Evolutionary conservation across 2,888 invertebrate species (phyloP).

Genomic region (Macropis europaea): DNA sequence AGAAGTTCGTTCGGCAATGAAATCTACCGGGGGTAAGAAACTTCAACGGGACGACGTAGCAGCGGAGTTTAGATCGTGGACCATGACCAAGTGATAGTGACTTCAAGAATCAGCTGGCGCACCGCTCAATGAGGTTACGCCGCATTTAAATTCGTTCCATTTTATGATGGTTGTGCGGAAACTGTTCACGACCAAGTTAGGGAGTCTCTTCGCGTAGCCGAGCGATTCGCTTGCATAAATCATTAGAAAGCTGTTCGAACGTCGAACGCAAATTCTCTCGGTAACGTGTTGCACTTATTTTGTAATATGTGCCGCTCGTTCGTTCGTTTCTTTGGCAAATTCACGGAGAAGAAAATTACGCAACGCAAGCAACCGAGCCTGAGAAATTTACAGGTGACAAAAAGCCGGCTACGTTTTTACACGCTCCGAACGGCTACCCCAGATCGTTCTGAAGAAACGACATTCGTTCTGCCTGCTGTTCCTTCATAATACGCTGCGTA

Average conservation of each 20-base stretch:
- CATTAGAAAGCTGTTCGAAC: conserved; percentile 48
- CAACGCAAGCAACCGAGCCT: conserved; percentile 27
- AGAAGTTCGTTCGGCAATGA: not conserved
- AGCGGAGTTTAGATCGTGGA: conserved; percentile 40
- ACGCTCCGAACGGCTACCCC: conserved; percentile 1
- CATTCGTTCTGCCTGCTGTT: not conserved
- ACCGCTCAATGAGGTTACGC: conserved; percentile 34
- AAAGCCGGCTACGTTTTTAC: conserved; percentile 20
- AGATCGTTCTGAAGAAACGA: not conserved
- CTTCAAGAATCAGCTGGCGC: conserved; percentile 45
- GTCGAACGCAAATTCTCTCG: conserved; percentile 7
- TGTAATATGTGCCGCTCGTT: conserved; percentile 29
- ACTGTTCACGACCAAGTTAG: conserved; percentile 5
- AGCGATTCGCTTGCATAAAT: conserved; percentile 47
- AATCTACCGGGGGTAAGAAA: not conserved
- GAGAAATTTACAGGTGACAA: conserved; percentile 47
- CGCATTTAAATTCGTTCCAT: conserved; percentile 45
- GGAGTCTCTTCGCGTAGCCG: conserved; percentile 34
- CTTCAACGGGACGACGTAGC: conserved; percentile 16
- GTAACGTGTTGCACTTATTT: conserved; percentile 25
- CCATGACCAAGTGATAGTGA: conserved; percentile 62
- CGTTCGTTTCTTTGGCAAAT: conserved; percentile 32
- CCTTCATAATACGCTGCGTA: no score
- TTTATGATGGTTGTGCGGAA: conserved; percentile 37
- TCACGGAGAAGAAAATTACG: conserved; percentile 28